Base-by-base conservation (phyloP, 2,888 invertebrate genomes). In the Chydorus sphaericus region DNA sequence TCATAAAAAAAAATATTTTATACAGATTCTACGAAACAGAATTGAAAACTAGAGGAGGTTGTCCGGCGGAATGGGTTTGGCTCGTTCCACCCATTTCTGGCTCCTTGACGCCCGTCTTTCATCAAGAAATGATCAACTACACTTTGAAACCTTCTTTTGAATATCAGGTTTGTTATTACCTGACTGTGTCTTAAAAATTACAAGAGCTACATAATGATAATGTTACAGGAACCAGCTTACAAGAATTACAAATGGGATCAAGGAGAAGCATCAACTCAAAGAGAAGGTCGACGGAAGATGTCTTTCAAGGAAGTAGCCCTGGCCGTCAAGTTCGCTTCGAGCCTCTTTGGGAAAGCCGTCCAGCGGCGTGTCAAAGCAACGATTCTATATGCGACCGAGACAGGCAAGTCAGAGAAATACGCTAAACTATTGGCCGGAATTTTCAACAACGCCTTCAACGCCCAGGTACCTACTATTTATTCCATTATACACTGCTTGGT, bases 231-330 rank as follows among this genome's bases (percentile, higher is more conserved):
- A 64, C 79, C 86, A 0, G 89, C 92, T 1, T 93, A 92, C 92
- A 91, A 88, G 69, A 83, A 82, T 4, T 92, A 93, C 69, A 75
- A 87, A 53, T 93, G 92, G 92, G 90, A 91, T 68, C 54, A 52
- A 16, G 72, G 79, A 49, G 79, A 79, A 23, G 20, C 60, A 69
- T 68, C 20, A 16, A 26, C 23, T 77, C 78, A 62, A 5, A 57
- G 77, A 63, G 64, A 65, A 52, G 63, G 67, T 6, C 63, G 68
- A 54, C 78, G 90, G 63, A 93, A 92, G 73, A 92, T 93, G 73
- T 89, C 91, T 71, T 93, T 93, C 74, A 91, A 91, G 71, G 92
- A 93, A 76, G 89, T 93, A 65, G 93, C 93, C 58, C 82, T 87
- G 64, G 94, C 93, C 59, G 93, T 94, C 60, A 93, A 93, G 73